A percentile compares a stretch with the other conserved stretches of the same genome.
Evolutionary conservation across 2,113 vertebrate species (phyloP).

Genomic region (Electrona antarctica): DNA sequence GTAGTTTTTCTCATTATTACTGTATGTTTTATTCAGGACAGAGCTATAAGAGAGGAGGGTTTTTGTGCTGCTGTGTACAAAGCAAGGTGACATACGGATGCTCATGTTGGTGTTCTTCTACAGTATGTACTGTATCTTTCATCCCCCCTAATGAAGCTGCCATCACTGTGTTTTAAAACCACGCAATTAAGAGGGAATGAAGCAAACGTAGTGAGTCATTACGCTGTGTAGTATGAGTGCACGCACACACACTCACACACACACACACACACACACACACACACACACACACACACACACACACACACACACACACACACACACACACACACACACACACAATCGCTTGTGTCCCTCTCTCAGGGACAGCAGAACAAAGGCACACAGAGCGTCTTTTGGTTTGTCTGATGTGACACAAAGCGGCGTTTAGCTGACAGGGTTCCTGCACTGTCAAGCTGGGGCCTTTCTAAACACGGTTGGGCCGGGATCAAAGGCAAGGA

Average conservation of each 20-base stretch:
- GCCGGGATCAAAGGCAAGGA: conserved; percentile 60
- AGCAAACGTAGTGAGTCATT: background rate
- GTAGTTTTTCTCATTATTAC: background rate
- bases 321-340: conserved; percentile 5
- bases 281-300: conserved; percentile 2
- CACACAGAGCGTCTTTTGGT: conserved; percentile 44
- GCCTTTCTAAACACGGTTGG: conserved; percentile 47
- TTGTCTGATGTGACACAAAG: conserved; percentile 60
- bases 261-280: conserved; percentile 6
- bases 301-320: conserved; percentile 25
- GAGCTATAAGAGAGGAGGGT: background rate
- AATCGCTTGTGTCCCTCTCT: conserved; percentile 33
- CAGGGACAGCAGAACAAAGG: conserved; percentile 51
- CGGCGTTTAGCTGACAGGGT: conserved; percentile 54
- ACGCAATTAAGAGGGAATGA: background rate
- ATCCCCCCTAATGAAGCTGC: background rate
- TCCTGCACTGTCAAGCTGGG: conserved; percentile 50
- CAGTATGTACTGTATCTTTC: background rate
- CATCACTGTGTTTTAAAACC: background rate
- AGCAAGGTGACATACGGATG: background rate
- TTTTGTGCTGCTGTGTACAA: conserved; percentile 6
- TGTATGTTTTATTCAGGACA: conserved; percentile 2
- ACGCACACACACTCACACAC: background rate
- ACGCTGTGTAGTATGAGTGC: background rate
- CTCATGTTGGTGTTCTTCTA: too few relatives aligned